Base-by-base conservation (phyloP, 2,113 vertebrate species). In the Rhombomys opimus region DNA sequence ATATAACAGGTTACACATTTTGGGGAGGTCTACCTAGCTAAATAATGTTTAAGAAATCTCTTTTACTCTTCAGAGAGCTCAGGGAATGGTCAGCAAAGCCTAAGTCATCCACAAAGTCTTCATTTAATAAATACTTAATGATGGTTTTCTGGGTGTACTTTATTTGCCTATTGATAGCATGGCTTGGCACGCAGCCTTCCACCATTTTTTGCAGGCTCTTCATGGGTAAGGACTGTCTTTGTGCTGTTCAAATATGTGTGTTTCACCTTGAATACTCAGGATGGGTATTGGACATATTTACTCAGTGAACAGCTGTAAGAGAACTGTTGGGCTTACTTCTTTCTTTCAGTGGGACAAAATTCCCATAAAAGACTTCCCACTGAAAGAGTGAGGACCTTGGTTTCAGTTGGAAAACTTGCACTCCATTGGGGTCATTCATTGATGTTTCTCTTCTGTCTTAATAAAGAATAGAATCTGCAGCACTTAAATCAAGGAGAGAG, bases 121-220 rank as follows among this genome's bases (percentile, higher is more conserved):
- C 81, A 63, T 84, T 95, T 89, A 67, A 82, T 94, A 92, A 72
- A 94, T 95, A 93, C 72, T 96, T 86, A 76, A 94, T 90, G 65
- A 73, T 86, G 76, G 92, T 35, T 84, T 90, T 57, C 17, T 73
- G 9, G 13, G 10, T 78, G 46, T 52, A 75, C 75, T 90, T 52
- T 76, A 87, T 90, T 90, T 92, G 38, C 63, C 1, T 86, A 50
- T 73, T 72, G 65, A 95, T 9, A 81, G 0, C n/a, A 5, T 3
- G 0, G 1, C 18, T 13, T 15, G 38, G 63, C 0, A 2, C 14
- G 17, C 22, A 90, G 0, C 46, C 27, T 85, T 90, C 76, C 89
- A 23, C 35, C 88, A 35, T 22, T 77, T 92, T 27, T 22, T 77
- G 6, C 59, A 72, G 87, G 41, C 22, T 87, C 32, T 93, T 88